These are phyloP conservation scores for Eurosta solidaginis DNA, from an alignment of 1,140 invertebrate genomes.

Conservation along the genomic window DNA sequence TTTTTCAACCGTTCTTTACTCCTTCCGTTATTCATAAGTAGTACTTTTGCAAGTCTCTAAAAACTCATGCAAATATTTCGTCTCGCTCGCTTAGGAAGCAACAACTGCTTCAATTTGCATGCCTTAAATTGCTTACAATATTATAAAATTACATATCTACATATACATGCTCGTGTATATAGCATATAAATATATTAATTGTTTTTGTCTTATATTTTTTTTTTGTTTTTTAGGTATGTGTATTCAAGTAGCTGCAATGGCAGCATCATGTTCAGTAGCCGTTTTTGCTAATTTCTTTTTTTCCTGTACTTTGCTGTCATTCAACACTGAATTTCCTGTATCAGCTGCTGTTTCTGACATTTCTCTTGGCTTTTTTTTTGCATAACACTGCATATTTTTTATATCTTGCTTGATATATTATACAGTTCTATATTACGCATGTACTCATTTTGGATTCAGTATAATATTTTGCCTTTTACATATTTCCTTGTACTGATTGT, in stretches of 20 bases:
- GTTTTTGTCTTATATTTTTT: not conserved
- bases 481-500: too few species aligned
- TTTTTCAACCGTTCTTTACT: too few species aligned
- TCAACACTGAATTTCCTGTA: conserved; percentile 23
- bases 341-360: conserved; percentile 22
- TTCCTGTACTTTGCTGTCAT: conserved; percentile 12
- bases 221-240: not conserved
- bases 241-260: not conserved
- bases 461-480: not conserved
- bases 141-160: not conserved
- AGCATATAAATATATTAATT: not conserved
- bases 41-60: not conserved
- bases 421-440: not conserved
- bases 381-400: not conserved
- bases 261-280: not conserved
- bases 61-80: not conserved
- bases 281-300: not conserved
- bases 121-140: not conserved
- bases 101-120: not conserved
- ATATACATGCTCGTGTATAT: not conserved
- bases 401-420: not conserved
- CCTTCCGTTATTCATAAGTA: too few species aligned
- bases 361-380: not conserved
- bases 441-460: not conserved
- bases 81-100: not conserved